Base-by-base conservation (phyloP, 2,113 vertebrate species). In the Platysteira castanea region DNA sequence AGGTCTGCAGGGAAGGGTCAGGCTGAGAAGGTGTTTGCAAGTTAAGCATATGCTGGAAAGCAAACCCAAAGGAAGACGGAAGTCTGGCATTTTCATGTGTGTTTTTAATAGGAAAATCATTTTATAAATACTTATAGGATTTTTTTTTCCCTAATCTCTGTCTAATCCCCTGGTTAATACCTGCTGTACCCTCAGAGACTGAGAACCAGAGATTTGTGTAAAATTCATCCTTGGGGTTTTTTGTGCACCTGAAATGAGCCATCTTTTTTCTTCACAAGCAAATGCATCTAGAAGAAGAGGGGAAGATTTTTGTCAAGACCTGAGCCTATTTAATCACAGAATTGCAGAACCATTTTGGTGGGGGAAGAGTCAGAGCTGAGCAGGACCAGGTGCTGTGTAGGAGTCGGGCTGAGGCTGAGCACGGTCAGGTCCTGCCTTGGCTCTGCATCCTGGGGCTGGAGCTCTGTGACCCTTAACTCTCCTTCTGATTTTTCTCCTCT, bases 361-460 rank as follows among this genome's bases (percentile, higher is more conserved):
- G 63, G 49, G 9, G 46, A 26, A 11, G 35, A 42, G 15, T 35
- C 35, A 5, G 2, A 15, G 46, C 50, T 42, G 16, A 53, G 30
- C 11, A 17, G 37, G 12, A 18, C 41, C 44, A 14, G 3, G 5
- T 20, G 65, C 74, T 59, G 30, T 13, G 28, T 31, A 9, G 70
- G 68, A 50, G 46, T 2, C 3, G 8, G 46, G 59, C 65, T 49
- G 26, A 37, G 59, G 15, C 27, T 14, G 33, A 44, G 80, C 27
- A 11, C 1, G 0, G 3, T 2, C 8, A n/a, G 39, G 20, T 86
- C 64, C 50, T 92, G 69, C 42, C 61, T 28, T 67, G 83, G 59
- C 52, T 77, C 63, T 54, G 27, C 8, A 4, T 19, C 11, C 0
- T 0, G 0, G 56, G 50, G 19, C 15, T 23, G 1, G 1, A 28